These are phyloP conservation scores for Eristalinus aeneus DNA, from an alignment of 2,888 invertebrate genomes.

Conservation along the genomic window DNA sequence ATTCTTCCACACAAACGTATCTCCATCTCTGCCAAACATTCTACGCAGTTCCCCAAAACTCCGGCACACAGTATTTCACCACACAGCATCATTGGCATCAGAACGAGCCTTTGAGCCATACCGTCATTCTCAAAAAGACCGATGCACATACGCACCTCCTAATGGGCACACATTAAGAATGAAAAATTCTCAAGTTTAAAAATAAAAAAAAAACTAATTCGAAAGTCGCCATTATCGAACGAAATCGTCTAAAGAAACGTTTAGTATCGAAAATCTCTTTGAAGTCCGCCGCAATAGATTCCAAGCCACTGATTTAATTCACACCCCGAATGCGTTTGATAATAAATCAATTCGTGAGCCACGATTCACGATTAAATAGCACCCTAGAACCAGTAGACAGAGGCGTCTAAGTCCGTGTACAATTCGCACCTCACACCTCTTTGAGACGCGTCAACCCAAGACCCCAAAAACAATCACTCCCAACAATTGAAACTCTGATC, in stretches of 20 bases:
- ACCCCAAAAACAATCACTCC: not conserved
- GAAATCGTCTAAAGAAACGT: not conserved
- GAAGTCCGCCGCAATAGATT: not conserved
- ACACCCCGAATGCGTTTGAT: not conserved
- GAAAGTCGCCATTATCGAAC: not conserved
- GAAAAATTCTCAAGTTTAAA: not conserved
- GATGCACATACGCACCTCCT: not conserved
- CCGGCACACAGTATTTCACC: too few relatives aligned
- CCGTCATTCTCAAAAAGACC: not conserved
- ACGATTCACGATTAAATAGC: not conserved
- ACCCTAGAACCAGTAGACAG: not conserved
- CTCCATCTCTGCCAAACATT: too few relatives aligned
- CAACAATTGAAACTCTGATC: not conserved
- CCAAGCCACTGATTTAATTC: not conserved
- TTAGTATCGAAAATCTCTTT: not conserved
- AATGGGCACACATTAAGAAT: not conserved
- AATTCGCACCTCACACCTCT: not conserved
- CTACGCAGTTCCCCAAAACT: too few relatives aligned
- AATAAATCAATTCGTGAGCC: not conserved
- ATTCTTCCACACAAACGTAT: too few relatives aligned
- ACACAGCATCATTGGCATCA: too few relatives aligned
- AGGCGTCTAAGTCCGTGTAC: not conserved
- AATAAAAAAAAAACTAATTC: not conserved
- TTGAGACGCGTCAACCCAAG: not conserved
- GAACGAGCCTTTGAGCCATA: too few relatives aligned